Conservation (phyloP, 2,113 vertebrate species). For the Columbina picui region DNA sequence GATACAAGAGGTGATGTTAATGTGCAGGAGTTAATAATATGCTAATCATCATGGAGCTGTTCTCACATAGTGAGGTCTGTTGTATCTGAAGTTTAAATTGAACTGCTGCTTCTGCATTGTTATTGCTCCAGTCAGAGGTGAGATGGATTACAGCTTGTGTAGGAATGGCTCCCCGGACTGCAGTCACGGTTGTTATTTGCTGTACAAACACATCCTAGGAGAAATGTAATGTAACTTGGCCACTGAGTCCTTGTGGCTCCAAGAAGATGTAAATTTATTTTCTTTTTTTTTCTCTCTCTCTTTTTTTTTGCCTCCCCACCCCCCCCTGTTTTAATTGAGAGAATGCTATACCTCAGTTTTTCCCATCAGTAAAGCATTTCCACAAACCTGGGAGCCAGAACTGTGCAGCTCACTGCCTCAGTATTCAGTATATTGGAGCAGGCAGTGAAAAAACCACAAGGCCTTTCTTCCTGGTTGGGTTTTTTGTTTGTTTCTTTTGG, state of each 20-base stretch:
- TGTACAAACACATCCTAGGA: neutral
- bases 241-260: neutral
- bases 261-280: neutral
- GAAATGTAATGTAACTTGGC: neutral
- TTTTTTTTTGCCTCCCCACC: accelerated
- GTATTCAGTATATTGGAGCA: neutral
- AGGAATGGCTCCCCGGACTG: neutral
- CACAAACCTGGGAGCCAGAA: neutral
- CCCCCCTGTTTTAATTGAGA: neutral
- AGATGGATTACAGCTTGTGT: neutral
- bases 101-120: neutral
- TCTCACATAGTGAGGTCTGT: neutral
- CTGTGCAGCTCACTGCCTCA: neutral
- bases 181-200: neutral
- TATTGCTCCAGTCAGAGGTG: neutral
- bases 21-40: neutral
- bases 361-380: neutral
- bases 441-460: neutral
- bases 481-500: neutral
- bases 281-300: neutral
- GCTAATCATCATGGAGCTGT: neutral
- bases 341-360: neutral
- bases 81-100: neutral
- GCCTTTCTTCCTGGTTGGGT: neutral
- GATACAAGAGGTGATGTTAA: neutral